Evolutionary conservation across 2,113 vertebrate genomes (phyloP), one percentile per base, ranked within the genome.

Genomic region (Ceyx margarethae): DNA sequence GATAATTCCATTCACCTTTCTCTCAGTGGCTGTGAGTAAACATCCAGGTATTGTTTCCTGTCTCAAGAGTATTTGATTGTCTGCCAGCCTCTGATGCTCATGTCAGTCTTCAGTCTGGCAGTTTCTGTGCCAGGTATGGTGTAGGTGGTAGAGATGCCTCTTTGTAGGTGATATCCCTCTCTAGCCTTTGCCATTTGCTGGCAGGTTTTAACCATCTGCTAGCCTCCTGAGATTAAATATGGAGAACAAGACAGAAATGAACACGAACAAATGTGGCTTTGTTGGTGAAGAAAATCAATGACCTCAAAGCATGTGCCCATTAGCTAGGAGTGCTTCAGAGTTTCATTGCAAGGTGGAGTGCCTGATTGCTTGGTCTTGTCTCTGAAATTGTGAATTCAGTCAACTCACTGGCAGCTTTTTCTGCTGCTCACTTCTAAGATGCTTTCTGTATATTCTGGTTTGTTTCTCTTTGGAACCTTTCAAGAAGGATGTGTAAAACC

Each of bases 301-400:
- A 23, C 28, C 58, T 73, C 10, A 1, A 48, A 85, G 26, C 37
- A 15, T 0, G 1, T 46, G 28, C 25, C 33, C 4, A 2, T n/a
- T 68, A 73, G 33, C 67, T 91, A 18, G 31, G 42, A 17, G 37
- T 29, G n/a, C 35, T 68, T 87, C 10, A 43, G 62, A 23, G 62
- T 40, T 80, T 58, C 20, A 5, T 3, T 54, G 68, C 42, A 61
- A 58, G 31, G 21, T 56, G 13, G 23, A 61, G 13, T 25, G 50
- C 18, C 54, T 69, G 23, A 31, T 26, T 48, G 18, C 10, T 3
- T 48, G 11, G 21, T 48, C 64, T 72, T 54, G 10, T 11, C 17
- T 85, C n/a, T 80, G 26, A 18, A 69, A 72, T 28, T 26, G 21
- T 33, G 33, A 83, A 18, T 22, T 65, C 28, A 28, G 6, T 37